Evolutionary conservation across 2,888 invertebrate species (phyloP).

Genomic region (Spodoptera littoralis): DNA sequence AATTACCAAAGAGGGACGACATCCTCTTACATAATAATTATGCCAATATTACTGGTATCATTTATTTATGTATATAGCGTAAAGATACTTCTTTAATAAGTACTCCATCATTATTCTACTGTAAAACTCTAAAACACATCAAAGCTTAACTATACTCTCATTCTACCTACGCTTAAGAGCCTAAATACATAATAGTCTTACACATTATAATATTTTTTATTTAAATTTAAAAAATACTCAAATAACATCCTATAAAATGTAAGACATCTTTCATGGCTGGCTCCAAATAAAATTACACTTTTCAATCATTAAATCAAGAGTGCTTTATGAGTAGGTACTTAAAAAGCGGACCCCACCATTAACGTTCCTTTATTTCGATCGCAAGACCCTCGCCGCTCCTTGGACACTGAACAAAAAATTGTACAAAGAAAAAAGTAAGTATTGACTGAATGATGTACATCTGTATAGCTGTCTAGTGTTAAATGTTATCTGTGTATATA

Average conservation of each 20-base stretch:
- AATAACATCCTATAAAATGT: not conserved
- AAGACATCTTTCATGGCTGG: not conserved
- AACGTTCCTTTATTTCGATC: conserved; percentile 31
- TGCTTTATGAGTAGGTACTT: conserved; percentile 25
- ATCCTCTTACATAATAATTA: not conserved
- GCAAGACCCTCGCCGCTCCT: conserved; percentile 31
- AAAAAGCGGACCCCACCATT: conserved; percentile 31
- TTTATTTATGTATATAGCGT: too few relatives aligned
- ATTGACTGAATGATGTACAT: conserved; percentile 6
- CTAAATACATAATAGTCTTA: too few relatives aligned
- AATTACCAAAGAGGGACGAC: not conserved
- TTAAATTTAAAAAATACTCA: not conserved
- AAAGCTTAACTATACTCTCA: too few relatives aligned
- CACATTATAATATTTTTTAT: too few relatives aligned
- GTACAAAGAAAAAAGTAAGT: conserved; percentile 9
- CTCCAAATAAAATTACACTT: conserved; percentile 16
- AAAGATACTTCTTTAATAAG: too few relatives aligned
- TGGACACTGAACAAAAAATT: conserved; percentile 22
- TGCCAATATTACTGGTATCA: too few relatives aligned
- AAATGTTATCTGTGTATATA: too few relatives aligned
- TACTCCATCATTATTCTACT: too few relatives aligned
- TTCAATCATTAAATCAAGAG: conserved; percentile 34
- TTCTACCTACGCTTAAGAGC: not conserved
- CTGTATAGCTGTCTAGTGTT: not conserved
- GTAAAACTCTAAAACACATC: too few relatives aligned